Percentiles rank a stretch among this genome's conserved stretches.
These are phyloP conservation scores for Triplophysa rosa DNA, from an alignment of 2,113 vertebrate species.

Conservation along the genomic window DNA sequence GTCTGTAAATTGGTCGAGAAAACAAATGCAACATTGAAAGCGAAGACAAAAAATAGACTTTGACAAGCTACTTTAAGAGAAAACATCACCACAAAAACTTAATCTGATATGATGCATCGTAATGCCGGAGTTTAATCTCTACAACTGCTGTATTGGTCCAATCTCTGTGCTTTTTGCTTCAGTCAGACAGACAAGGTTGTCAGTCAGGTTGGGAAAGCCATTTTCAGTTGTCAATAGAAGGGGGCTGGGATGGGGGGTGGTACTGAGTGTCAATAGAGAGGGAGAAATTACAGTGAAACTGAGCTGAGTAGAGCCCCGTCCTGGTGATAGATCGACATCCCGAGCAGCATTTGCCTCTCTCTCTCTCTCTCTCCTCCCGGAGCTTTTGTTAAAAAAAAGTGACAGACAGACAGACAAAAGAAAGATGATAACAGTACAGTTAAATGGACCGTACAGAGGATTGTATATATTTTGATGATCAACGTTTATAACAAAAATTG, in stretches of 20 bases:
- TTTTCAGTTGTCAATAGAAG: constrained; percentile 76
- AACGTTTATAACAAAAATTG: too few species aligned
- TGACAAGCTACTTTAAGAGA: constrained; percentile 16
- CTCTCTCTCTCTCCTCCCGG: constrained; percentile 7
- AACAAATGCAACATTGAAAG: not conserved
- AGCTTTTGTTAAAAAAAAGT: too few species aligned
- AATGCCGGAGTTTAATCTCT: not conserved
- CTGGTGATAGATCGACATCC: constrained; percentile 71
- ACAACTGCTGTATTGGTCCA: constrained; percentile 1
- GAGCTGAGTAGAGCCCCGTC: constrained; percentile 65
- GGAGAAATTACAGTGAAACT: constrained; percentile 77
- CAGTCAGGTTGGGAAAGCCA: constrained; percentile 77
- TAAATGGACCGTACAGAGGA: too few species aligned
- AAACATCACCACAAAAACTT: constrained; percentile 31
- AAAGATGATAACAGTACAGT: not conserved
- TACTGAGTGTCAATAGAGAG: constrained; percentile 70
- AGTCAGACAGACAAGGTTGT: constrained; percentile 63
- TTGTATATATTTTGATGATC: too few species aligned
- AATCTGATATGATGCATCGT: not conserved
- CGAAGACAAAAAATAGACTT: constrained; percentile 5
- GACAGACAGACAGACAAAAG: not conserved
- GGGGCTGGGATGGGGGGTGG: constrained; percentile 58
- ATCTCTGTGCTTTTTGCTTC: constrained; percentile 37
- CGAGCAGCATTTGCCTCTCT: constrained; percentile 10
- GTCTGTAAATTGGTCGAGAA: constrained; percentile 12